Base-by-base conservation (phyloP, 1,140 invertebrate genomes). In the Drosophila baimaii region DNA sequence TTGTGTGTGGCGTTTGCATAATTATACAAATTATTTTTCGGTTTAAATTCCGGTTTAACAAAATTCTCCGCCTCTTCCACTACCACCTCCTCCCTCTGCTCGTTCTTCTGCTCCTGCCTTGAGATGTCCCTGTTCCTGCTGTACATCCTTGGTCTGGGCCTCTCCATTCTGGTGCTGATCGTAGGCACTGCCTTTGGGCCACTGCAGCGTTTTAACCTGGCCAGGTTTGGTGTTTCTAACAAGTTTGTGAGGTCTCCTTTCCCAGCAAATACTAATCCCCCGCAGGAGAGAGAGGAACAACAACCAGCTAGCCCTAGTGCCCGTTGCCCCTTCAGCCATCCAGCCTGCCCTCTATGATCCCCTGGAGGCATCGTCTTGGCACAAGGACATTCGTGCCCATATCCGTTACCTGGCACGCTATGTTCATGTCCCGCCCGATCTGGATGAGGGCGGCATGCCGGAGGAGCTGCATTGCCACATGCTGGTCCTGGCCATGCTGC, bases 341-440 rank as follows among this genome's bases (percentile, higher is more conserved):
- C 44, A 41, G 8, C 25, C 15, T 0, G 15, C 5, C 1, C 9
- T 33, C 25, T 68, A 41, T 29, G 65, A 68, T n/a, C 59, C 59
- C 8, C 4, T 64, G 35, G 65, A 68, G 44, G 25, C 62, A 1
- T 68, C 65, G 8, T 68, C 65, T 15, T 68, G 65, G 58, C 44
- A 64, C 35, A 68, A 68, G n/a, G 29, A 19, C 4, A 51, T 68
- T 2, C 58, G 58, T 0, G 19, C 37, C 2, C 59, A 68, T 21
- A 68, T 68, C 9, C 58, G 58, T 0, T 10, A 41, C 0, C 5
- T 68, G 44, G 64, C 64, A 0, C 15, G 44, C 2, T 64, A 31
- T n/a, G 59, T 68, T 3, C 65, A 68, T 17, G 59, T 68, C 0
- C 65, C 59, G n/a, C 65, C 65, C 2, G 59, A 68, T n/a, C 27